phyloP scores from a whole-genome alignment of 2,113 vertebrate species.

The Asarcornis scutulata region DNA sequence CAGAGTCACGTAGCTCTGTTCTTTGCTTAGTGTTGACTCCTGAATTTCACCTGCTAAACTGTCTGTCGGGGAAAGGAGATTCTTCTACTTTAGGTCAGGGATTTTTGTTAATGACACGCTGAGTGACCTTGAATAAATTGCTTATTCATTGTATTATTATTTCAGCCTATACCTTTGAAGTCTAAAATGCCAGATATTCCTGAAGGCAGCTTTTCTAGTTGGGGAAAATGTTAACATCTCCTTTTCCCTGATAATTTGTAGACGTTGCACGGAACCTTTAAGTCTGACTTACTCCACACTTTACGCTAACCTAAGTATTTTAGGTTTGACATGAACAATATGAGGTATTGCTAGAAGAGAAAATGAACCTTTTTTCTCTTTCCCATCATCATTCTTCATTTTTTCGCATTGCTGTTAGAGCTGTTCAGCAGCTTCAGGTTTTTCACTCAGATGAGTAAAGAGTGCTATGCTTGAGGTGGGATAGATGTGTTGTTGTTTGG shows the following conservation, averaged over 20 bases:
- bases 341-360: background rate
- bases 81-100: background rate
- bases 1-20: background rate
- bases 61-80: background rate
- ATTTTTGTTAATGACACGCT: background rate
- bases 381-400: background rate
- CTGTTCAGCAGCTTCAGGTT: background rate
- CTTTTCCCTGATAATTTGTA: background rate
- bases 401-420: background rate
- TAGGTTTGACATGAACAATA: background rate
- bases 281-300: background rate
- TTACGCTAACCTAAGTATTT: background rate
- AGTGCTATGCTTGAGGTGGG: background rate
- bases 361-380: background rate
- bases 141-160: background rate
- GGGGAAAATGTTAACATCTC: background rate
- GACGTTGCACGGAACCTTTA: background rate
- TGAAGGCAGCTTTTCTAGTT: background rate
- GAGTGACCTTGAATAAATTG: constrained; percentile 11
- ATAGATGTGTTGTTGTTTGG: background rate
- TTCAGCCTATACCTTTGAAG: background rate
- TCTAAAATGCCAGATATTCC: background rate
- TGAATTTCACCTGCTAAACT: constrained; percentile 9
- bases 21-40: background rate
- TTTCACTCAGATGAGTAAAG: background rate